Evolutionary conservation across 2,113 vertebrate genomes (phyloP).

Genomic region (Tetrao urogallus): DNA sequence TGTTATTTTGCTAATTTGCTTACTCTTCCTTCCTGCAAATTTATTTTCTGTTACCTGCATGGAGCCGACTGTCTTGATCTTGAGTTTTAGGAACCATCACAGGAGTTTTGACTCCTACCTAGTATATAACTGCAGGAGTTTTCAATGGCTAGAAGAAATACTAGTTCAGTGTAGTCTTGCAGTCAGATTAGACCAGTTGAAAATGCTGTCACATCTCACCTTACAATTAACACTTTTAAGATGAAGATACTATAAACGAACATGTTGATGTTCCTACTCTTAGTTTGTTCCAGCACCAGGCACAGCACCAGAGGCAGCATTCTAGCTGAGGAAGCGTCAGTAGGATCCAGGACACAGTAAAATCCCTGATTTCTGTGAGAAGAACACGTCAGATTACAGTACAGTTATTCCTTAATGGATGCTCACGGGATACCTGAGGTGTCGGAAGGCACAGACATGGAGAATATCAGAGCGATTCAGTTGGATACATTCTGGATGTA

Average conservation of each 20-base stretch:
- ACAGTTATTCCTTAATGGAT: neutral
- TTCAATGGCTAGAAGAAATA: neutral
- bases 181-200: neutral
- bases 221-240: slow-evolving; percentile 38
- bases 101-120: neutral
- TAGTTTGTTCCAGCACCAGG: neutral
- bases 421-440: fast-evolving
- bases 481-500: neutral
- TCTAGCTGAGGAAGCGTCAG: neutral
- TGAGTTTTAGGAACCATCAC: neutral
- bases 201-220: neutral
- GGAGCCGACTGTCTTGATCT: neutral
- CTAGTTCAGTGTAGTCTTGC: neutral
- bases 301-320: neutral
- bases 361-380: neutral
- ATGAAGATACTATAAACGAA: neutral
- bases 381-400: neutral
- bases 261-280: fast-evolving
- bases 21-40: neutral
- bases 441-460: neutral
- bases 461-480: neutral
- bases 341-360: neutral
- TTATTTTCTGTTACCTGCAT: neutral
- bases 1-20: neutral
- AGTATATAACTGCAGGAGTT: neutral